phyloP scores from a whole-genome alignment of 1,140 invertebrate species.

The Bombus waltoni region DNA sequence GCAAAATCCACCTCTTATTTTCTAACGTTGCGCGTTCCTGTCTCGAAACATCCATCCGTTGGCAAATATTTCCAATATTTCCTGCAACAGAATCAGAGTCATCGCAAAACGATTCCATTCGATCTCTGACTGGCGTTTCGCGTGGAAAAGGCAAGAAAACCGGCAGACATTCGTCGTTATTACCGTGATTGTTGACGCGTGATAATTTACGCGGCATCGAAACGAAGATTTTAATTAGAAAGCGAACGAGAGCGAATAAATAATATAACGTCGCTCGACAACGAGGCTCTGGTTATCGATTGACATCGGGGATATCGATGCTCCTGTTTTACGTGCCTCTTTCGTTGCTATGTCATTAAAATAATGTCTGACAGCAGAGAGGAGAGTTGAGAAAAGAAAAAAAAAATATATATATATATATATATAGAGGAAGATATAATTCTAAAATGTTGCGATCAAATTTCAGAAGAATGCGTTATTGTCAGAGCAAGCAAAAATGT shows the following conservation, averaged over 20 bases:
- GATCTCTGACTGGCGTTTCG: background rate
- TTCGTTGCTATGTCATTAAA: background rate
- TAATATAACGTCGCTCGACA: background rate
- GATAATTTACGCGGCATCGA: background rate
- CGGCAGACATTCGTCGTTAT: background rate
- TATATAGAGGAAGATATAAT: background rate
- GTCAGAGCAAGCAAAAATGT: too few relatives aligned
- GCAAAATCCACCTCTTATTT: background rate
- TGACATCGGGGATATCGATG: background rate
- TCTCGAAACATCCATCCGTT: background rate
- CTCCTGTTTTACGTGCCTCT: background rate
- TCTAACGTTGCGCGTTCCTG: background rate
- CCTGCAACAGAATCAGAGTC: background rate
- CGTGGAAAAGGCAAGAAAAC: background rate
- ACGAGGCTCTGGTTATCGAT: background rate
- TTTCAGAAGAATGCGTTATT: too few relatives aligned
- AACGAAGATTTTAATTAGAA: constrained; percentile 23
- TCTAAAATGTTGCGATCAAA: too few relatives aligned
- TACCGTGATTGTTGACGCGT: background rate
- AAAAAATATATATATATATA: too few relatives aligned
- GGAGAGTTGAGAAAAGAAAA: background rate
- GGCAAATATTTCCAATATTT: background rate
- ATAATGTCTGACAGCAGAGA: background rate
- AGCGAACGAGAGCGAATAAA: background rate
- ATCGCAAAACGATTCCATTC: background rate